A percentile compares a stretch with the other conserved stretches of the same genome.
Conservation (phyloP, 2,113 vertebrate species). For the Gasterosteus aculeatus region DNA sequence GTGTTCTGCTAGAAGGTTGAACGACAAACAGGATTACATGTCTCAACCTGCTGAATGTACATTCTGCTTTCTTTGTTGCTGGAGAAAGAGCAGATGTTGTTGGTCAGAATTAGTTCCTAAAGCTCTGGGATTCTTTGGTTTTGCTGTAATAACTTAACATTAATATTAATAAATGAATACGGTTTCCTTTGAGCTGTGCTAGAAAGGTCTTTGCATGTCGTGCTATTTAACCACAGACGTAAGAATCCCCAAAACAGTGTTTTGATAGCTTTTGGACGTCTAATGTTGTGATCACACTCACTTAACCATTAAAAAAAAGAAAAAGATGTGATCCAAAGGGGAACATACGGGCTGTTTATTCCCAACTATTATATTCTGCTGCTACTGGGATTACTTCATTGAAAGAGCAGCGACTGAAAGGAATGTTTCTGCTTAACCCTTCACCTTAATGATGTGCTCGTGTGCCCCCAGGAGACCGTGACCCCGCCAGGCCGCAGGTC, state of each 20-base stretch:
- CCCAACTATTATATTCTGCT: no score
- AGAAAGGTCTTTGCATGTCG: background rate
- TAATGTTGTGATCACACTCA: background rate
- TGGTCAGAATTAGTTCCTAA: background rate
- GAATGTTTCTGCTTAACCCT: background rate
- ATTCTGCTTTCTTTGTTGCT: background rate
- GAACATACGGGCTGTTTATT: no score
- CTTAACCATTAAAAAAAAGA: background rate
- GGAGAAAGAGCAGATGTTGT: background rate
- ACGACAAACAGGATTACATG: background rate
- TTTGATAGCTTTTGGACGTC: background rate
- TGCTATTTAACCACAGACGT: conserved; percentile 9
- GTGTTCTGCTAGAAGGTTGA: background rate
- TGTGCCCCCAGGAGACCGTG: background rate
- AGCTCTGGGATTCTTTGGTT: background rate
- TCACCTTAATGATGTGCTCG: background rate
- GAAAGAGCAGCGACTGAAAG: background rate
- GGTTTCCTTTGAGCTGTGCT: background rate
- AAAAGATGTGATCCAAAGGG: background rate
- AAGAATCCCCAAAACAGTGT: background rate
- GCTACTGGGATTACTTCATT: background rate
- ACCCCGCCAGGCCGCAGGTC: background rate
- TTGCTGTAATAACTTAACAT: background rate
- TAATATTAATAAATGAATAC: background rate
- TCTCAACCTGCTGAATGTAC: background rate